These are phyloP conservation scores for Antedon bifida DNA, from an alignment of 35 echinoderm and acorn worm species.

Conservation along the genomic window DNA sequence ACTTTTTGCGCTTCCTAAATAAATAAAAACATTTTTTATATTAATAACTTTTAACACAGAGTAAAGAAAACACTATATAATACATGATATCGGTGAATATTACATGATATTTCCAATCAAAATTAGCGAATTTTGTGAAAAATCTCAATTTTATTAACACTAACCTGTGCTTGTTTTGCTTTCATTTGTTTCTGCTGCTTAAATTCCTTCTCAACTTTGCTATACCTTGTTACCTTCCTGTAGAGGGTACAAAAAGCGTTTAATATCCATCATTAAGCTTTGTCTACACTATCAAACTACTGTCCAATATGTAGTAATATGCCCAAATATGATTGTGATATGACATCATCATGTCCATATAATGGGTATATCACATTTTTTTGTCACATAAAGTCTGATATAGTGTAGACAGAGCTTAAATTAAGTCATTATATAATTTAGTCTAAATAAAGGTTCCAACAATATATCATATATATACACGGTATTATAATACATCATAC, in stretches of 20 bases:
- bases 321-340: no score
- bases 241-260: background rate
- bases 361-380: no score
- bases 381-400: no score
- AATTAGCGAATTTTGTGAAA: background rate
- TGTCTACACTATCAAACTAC: no score
- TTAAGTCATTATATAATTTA: no score
- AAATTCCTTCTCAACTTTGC: constrained; percentile 2
- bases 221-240: background rate
- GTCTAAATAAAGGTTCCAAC: no score
- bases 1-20: constrained; percentile 11
- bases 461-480: no score
- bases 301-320: no score
- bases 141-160: background rate
- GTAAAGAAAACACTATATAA: background rate
- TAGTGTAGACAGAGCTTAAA: no score
- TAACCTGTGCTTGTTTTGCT: background rate
- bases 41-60: background rate
- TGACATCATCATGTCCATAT: no score
- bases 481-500: background rate
- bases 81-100: background rate
- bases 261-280: no score
- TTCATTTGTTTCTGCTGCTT: background rate
- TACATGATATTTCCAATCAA: background rate
- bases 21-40: background rate